phyloP scores from a whole-genome alignment of 2,888 invertebrate genomes.

The Drosophila crucigera region DNA sequence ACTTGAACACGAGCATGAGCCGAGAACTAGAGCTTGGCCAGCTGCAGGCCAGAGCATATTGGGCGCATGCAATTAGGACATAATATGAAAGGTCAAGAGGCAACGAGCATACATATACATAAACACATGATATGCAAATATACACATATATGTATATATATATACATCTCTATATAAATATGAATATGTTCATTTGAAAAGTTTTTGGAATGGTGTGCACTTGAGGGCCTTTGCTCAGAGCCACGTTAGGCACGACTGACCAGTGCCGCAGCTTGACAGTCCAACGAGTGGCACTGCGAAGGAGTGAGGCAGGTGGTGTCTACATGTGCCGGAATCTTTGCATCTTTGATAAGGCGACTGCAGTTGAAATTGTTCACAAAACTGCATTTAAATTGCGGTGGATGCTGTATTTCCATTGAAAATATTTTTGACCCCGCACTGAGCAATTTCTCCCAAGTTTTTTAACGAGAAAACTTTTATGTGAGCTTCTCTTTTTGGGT shows the following conservation, averaged over 20 bases:
- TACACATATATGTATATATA: background rate
- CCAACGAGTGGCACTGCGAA: background rate
- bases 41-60: slow-evolving; percentile 14
- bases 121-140: slow-evolving; percentile 4
- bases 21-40: slow-evolving; percentile 25
- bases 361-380: slow-evolving; percentile 74
- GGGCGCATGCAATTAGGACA: slow-evolving; percentile 53
- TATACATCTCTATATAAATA: slow-evolving; percentile 16
- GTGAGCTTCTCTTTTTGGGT: slow-evolving; percentile 35
- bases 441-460: slow-evolving; percentile 65
- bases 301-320: background rate
- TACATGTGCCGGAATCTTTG: slow-evolving; percentile 39
- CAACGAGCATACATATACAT: slow-evolving; percentile 28
- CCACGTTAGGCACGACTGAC: slow-evolving; percentile 14
- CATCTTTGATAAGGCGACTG: slow-evolving; percentile 58
- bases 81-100: slow-evolving; percentile 68
- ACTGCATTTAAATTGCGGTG: slow-evolving; percentile 79
- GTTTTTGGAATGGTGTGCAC: slow-evolving; percentile 28
- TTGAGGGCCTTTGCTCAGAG: slow-evolving; percentile 9
- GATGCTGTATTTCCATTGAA: slow-evolving; percentile 62
- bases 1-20: slow-evolving; percentile 20
- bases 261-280: slow-evolving; percentile 18
- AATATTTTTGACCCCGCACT: slow-evolving; percentile 54
- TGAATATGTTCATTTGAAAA: slow-evolving; percentile 25
- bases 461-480: slow-evolving; percentile 82